Conservation (phyloP, 2,888 invertebrate genomes). For the Synergus umbraculus region DNA sequence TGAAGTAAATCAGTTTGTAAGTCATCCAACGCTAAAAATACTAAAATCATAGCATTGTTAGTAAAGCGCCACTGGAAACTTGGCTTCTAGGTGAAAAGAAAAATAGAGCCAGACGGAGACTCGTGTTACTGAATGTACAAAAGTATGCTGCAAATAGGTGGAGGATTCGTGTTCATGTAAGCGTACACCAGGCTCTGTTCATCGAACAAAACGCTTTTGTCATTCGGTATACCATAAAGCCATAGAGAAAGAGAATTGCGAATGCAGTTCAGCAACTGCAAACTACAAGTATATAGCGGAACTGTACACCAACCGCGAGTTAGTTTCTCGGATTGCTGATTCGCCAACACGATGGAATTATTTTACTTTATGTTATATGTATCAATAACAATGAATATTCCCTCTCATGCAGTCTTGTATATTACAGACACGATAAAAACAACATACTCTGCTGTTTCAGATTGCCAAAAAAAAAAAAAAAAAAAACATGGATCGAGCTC, state of each 20-base stretch:
- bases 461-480: not conserved
- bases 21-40: not conserved
- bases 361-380: not conserved
- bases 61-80: constrained; percentile 19
- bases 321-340: constrained; percentile 40
- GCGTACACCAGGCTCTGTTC: constrained; percentile 47
- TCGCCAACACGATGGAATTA: constrained; percentile 14
- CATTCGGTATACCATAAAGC: constrained; percentile 54
- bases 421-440: not conserved
- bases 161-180: constrained; percentile 41
- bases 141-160: constrained; percentile 42
- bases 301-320: constrained; percentile 61
- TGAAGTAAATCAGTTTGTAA: not conserved
- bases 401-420: not conserved
- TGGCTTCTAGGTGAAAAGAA: constrained; percentile 7
- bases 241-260: constrained; percentile 51
- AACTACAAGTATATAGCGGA: constrained; percentile 66
- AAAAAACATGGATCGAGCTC: too few relatives aligned
- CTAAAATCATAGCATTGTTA: not conserved
- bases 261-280: constrained; percentile 66
- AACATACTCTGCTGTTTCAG: not conserved
- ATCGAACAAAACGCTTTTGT: constrained; percentile 61
- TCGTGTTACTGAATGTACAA: constrained; percentile 52
- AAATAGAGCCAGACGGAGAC: constrained; percentile 25
- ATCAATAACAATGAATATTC: constrained; percentile 30